Evolutionary conservation across 1,140 invertebrate genomes (phyloP).

Genomic region (Meteorus sp.): DNA sequence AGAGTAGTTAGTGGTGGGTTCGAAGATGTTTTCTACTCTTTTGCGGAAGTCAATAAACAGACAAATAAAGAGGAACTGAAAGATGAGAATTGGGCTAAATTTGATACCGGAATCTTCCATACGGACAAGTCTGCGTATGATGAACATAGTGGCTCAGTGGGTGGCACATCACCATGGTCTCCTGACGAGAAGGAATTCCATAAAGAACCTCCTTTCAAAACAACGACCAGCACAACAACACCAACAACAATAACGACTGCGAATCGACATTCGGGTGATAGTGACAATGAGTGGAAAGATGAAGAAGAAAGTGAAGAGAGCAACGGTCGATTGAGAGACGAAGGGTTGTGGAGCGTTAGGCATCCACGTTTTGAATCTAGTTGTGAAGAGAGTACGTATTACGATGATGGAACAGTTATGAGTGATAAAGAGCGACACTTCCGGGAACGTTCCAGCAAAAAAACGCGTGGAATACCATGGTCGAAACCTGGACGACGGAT

Average conservation of each 20-base stretch:
- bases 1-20: slow-evolving; percentile 38
- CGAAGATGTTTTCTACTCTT: slow-evolving; percentile 49
- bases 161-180: slow-evolving; percentile 72
- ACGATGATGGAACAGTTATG: slow-evolving; percentile 35
- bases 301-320: slow-evolving; percentile 54
- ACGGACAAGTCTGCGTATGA: slow-evolving; percentile 51
- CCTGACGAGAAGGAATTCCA: slow-evolving; percentile 73
- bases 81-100: slow-evolving; percentile 58
- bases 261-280: slow-evolving; percentile 55
- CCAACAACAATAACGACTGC: too few relatives aligned
- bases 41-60: slow-evolving; percentile 40
- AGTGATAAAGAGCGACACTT: slow-evolving; percentile 42
- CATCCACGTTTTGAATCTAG: slow-evolving; percentile 38
- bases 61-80: slow-evolving; percentile 42
- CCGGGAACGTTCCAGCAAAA: slow-evolving; percentile 42
- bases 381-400: slow-evolving; percentile 45
- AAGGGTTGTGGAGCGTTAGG: slow-evolving; percentile 35
- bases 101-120: slow-evolving; percentile 51
- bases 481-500: slow-evolving; percentile 38
- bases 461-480: slow-evolving; percentile 42
- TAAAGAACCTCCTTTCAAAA: slow-evolving; percentile 49
- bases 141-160: slow-evolving; percentile 55
- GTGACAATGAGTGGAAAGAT: slow-evolving; percentile 57
- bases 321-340: slow-evolving; percentile 43
- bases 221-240: too few relatives aligned